phyloP scores from a whole-genome alignment of 2,113 vertebrate genomes.

The Hyperoodon ampullatus region DNA sequence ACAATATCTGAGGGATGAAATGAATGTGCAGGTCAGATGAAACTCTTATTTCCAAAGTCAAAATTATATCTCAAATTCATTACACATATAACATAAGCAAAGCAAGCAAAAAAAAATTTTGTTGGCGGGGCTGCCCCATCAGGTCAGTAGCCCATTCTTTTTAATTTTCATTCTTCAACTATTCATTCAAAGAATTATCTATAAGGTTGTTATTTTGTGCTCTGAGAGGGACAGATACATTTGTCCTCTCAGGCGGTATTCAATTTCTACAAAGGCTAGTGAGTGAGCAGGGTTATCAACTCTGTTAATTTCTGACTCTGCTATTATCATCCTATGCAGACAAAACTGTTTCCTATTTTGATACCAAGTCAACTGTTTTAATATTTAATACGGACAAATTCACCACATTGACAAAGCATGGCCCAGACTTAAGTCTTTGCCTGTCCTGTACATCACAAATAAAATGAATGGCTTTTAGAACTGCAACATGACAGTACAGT shows the following conservation, averaged over 20 bases:
- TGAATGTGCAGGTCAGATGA: not conserved
- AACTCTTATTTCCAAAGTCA: conserved; percentile 28
- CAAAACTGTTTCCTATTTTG: not conserved
- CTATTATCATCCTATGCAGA: not conserved
- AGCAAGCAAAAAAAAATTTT: not conserved
- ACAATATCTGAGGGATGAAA: not conserved
- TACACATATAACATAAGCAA: not conserved
- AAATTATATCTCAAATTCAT: not conserved
- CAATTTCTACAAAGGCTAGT: not conserved
- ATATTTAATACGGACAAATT: not conserved
- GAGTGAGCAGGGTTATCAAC: not conserved
- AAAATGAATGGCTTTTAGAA: not conserved
- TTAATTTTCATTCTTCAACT: not conserved
- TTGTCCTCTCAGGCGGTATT: not conserved
- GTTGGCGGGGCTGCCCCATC: not conserved
- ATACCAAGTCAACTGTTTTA: not conserved
- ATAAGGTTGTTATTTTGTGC: not conserved
- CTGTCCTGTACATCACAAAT: not conserved
- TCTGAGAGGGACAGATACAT: not conserved
- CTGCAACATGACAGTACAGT: not conserved
- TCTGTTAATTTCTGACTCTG: not conserved
- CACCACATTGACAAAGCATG: not conserved
- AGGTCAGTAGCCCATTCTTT: not conserved
- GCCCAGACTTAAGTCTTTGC: not conserved
- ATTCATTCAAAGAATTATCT: not conserved